A percentile compares a stretch with the other conserved stretches of the same genome.
These are phyloP conservation scores for Ploceus nigricollis DNA, from an alignment of 2,113 vertebrate genomes.

Conservation along the genomic window DNA sequence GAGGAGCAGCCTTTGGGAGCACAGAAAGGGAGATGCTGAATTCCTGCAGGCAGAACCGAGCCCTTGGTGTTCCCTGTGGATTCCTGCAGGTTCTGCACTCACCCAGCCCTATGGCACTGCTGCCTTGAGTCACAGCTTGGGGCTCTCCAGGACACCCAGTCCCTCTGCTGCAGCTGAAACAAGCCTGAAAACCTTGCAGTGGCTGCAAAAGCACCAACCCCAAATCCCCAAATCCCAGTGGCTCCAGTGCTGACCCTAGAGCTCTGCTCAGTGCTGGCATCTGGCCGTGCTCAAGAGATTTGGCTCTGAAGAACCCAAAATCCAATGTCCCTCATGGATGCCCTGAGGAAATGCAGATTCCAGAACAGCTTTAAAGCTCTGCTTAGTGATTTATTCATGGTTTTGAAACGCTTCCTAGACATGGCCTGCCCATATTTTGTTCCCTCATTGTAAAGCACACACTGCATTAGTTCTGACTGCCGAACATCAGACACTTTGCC, in stretches of 20 bases:
- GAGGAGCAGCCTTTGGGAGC: not conserved
- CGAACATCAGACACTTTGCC: not conserved
- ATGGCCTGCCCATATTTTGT: not conserved
- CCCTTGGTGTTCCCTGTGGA: accelerated
- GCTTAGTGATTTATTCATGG: not conserved
- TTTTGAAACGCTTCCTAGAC: not conserved
- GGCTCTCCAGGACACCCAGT: not conserved
- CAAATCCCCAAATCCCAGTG: not conserved
- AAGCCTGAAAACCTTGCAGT: not conserved
- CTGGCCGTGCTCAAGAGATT: not conserved
- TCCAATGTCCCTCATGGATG: not conserved
- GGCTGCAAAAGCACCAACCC: not conserved
- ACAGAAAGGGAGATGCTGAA: not conserved
- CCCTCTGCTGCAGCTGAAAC: not conserved
- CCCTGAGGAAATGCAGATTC: not conserved
- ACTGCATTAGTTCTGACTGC: not conserved
- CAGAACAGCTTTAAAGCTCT: not conserved
- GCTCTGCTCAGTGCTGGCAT: not conserved
- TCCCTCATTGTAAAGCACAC: not conserved
- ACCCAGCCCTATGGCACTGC: not conserved
- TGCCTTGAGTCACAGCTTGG: not conserved
- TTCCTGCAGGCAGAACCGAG: not conserved
- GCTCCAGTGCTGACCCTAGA: not conserved
- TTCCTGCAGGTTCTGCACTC: not conserved
- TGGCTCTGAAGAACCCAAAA: not conserved